Evolutionary conservation across 2,888 invertebrate genomes (phyloP), one percentile per base, ranked within the genome.

Genomic region (Athripsodes cinereus): DNA sequence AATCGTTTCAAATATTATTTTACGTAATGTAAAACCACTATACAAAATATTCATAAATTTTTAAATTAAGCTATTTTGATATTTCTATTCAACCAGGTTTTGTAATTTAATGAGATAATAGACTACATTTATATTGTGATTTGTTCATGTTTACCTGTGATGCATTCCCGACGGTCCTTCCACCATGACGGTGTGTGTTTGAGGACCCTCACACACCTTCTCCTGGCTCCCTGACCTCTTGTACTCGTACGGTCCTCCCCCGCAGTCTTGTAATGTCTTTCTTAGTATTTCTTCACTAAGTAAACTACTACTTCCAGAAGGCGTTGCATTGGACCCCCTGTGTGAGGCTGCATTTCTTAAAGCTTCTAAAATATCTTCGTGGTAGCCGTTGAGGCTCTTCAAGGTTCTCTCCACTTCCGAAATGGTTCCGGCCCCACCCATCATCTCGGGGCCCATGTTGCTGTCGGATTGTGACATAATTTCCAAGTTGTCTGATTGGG

Each of bases 341-440:
- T 88, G 89, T 1, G 77, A 80, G 21, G 91, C 91, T 11, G 93
- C 93, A 65, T 85, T 89, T 66, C 92, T 85, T 67, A 95, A 74
- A n/a, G 92, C 93, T 72, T 92, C 92, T 66, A 95, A 81, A 67
- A 95, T 90, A 70, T 92, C 91, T 69, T 93, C 94, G 73, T 94
- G 94, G 75, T 95, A 95, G 46, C 93, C 94, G 70, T 89, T 88
- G 51, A 90, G 78, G 54, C 83, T 90, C 78, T 91, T 92, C 65
- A 94, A 80, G 52, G 90, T 92, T 66, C 92, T 82, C 69, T 93
- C 92, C 72, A 91, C 88, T 66, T 90, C 90, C 1, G 87, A 85
- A 61, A 87, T 86, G 18, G 85, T 80, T 0, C 80, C 81, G 13
- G 76, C 78, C 56, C 81, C 81, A 55, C 74, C 71, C 67, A 81